Percentiles rank a stretch among this genome's conserved stretches.
Conservation (phyloP, 2,113 vertebrate species). For the Lycocorax pyrrhopterus region DNA sequence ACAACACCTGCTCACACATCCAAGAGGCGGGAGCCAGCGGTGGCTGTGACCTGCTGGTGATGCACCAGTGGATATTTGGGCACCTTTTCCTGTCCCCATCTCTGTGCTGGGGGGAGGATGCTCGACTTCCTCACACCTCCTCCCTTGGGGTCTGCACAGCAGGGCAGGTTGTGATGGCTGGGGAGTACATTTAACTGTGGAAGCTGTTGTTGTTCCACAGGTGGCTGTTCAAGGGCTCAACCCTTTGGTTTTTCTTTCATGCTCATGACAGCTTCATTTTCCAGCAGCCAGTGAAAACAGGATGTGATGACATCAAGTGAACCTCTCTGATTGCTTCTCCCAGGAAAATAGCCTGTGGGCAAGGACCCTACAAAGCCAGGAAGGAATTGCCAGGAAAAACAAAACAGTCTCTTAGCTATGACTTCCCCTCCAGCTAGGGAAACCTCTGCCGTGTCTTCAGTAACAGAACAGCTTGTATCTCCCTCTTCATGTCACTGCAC, state of each 20-base stretch:
- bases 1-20: rapidly evolving
- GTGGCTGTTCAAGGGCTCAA: not conserved
- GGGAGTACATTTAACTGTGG: not conserved
- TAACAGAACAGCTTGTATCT: not conserved
- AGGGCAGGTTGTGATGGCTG: not conserved
- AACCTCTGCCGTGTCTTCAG: not conserved
- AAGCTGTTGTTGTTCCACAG: not conserved
- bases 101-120: not conserved
- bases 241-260: not conserved
- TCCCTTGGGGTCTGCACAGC: not conserved
- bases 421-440: not conserved
- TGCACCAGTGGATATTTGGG: not conserved
- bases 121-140: not conserved
- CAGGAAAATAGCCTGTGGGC: conserved; percentile 25
- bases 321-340: not conserved
- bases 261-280: not conserved
- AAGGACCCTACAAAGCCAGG: not conserved
- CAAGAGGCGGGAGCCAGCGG: not conserved
- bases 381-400: conserved; percentile 35
- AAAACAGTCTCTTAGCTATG: not conserved
- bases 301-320: not conserved
- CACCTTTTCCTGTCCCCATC: not conserved
- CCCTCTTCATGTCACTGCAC: not conserved
- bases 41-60: not conserved
- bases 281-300: conserved; percentile 23